A percentile compares a stretch with the other conserved stretches of the same genome.
Evolutionary conservation across 2,888 invertebrate species (phyloP).

Genomic region (Pristionchus japonicus): DNA sequence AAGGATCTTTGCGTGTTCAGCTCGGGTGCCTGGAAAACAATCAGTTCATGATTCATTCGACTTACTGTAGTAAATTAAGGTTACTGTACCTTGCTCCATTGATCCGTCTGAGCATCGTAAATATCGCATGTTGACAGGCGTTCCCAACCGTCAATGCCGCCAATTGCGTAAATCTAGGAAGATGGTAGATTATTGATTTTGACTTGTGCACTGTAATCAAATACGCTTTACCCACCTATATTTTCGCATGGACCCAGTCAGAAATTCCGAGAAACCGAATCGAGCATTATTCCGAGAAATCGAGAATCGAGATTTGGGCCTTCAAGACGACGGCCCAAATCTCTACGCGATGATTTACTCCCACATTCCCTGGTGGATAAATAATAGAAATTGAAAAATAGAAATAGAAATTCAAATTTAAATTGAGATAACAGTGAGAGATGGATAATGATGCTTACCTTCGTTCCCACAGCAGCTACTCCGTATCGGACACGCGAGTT

Average conservation of each 20-base stretch:
- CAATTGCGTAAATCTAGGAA: constrained; percentile 82
- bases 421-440: too few relatives aligned
- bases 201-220: background rate
- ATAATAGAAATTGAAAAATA: too few relatives aligned
- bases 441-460: constrained; percentile 79
- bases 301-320: too few relatives aligned
- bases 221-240: too few relatives aligned
- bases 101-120: constrained; percentile 83
- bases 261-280: too few relatives aligned
- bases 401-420: too few relatives aligned
- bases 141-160: constrained; percentile 88
- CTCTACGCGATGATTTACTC: too few relatives aligned
- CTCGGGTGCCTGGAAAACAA: constrained; percentile 54
- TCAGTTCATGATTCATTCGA: background rate
- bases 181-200: constrained; percentile 41
- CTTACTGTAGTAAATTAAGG: background rate
- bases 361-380: too few relatives aligned
- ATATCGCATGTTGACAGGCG: constrained; percentile 88
- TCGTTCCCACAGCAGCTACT: background rate
- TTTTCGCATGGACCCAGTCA: too few relatives aligned
- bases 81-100: constrained; percentile 83
- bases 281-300: too few relatives aligned
- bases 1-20: constrained; percentile 67
- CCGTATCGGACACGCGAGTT: background rate
- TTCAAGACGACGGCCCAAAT: too few relatives aligned